Conservation (phyloP, 1,140 invertebrate species). For the Cheumatopsyche charites region DNA sequence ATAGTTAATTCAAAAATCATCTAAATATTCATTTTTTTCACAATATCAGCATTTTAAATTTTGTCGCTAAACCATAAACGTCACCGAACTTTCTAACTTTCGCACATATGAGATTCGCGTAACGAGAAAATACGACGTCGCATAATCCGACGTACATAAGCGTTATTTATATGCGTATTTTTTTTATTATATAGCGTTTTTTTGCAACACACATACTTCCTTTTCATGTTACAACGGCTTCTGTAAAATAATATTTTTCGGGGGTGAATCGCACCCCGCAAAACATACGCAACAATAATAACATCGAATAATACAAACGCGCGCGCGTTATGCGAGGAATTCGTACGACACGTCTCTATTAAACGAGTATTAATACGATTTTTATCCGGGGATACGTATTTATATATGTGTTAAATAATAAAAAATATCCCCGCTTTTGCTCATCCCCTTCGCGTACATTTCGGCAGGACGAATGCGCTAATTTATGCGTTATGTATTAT, state of each 20-base stretch:
- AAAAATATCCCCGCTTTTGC: conserved; percentile 20
- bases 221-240: conserved; percentile 23
- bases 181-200: conserved; percentile 31
- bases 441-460: background rate
- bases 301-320: conserved; percentile 15
- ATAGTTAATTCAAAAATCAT: no score
- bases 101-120: no score
- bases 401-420: background rate
- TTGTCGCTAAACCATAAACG: no score
- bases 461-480: conserved; percentile 1
- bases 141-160: conserved; percentile 19
- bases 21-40: no score
- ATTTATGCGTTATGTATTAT: conserved; percentile 24
- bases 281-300: conserved; percentile 31
- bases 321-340: background rate
- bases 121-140: no score
- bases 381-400: conserved; percentile 17
- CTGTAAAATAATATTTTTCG: conserved; percentile 39
- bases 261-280: conserved; percentile 37
- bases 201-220: no score
- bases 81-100: no score
- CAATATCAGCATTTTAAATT: no score
- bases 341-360: conserved; percentile 45
- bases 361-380: conserved; percentile 46
- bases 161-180: conserved; percentile 30